Base-by-base conservation (phyloP, 2,113 vertebrate species). In the Laticauda colubrina region DNA sequence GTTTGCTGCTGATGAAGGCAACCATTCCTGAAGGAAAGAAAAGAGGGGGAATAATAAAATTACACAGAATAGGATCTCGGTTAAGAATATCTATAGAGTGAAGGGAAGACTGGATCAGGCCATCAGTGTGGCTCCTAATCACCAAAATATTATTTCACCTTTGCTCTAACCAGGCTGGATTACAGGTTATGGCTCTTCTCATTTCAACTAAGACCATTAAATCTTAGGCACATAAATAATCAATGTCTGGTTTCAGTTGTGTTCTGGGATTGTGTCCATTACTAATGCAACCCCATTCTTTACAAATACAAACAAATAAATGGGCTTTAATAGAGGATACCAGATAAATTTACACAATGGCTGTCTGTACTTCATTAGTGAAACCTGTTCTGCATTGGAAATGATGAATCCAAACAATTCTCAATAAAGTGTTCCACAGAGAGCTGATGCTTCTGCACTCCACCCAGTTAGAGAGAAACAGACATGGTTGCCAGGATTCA, bases 401-500 rank as follows among this genome's bases (percentile, higher is more conserved):
- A 59, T 51, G 53, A 59, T 23, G 54, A 69, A 85, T 85, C 88
- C 43, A 89, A 59, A 55, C 39, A 85, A 21, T 89, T 92, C 45
- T 51, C 87, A 59, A 5, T 24, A 6, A 85, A n/a, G 9, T 51
- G n/a, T 23, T 89, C 88, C 54, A n/a, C 24, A 18, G 88, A 57
- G 54, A 93, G 12, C 20, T 18, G 39, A 51, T 45, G 81, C 59
- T 95, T 90, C 81, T 92, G 10, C 56, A 92, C 61, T 90, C 69
- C 89, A 90, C 93, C 87, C 87, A 85, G 18, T 89, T 61, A 96
- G 54, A 1, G 24, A 92, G 91, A 89, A 89, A 93, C 18, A 91
- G 34, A 0, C 34, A 26, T 1, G 91, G 93, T 53, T 93, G 92
- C 86, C 93, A 95, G 92, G 5, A 43, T 18, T 90, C 18, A 81